Percentiles rank a stretch among this genome's conserved stretches.
Conservation (phyloP, 2,797 vertebrate species). For the Leptodactylus fallax region DNA sequence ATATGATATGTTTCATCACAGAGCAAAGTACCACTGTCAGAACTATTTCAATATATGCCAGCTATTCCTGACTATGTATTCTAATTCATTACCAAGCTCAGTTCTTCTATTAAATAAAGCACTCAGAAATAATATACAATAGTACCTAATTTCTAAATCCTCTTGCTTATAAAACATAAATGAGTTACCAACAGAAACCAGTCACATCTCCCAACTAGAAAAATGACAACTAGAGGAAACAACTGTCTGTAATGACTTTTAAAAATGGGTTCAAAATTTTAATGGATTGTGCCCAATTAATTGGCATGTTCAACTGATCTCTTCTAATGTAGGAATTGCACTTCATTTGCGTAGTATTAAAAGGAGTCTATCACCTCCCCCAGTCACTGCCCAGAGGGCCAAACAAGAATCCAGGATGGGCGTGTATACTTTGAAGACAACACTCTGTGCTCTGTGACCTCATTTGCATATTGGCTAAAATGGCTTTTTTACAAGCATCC, state of each 20-base stretch:
- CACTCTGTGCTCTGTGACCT: too few relatives aligned
- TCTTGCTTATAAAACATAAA: neutral
- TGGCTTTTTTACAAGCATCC: too few relatives aligned
- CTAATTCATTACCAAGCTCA: neutral
- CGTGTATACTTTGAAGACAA: too few relatives aligned
- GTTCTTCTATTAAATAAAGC: neutral
- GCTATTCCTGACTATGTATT: constrained; percentile 27
- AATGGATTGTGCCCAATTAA: too few relatives aligned
- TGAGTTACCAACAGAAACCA: neutral
- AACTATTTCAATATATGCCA: constrained; percentile 32
- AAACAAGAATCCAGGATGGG: too few relatives aligned
- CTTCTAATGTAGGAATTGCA: neutral
- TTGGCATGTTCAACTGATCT: neutral
- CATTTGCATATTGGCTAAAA: too few relatives aligned
- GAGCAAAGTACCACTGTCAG: constrained; percentile 43
- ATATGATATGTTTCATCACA: constrained; percentile 39
- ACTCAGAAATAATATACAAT: neutral
- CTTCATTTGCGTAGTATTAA: neutral
- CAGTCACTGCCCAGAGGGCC: too few relatives aligned
- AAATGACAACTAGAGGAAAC: neutral
- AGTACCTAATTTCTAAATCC: too few relatives aligned
- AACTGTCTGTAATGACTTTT: neutral
- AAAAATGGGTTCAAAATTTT: neutral
- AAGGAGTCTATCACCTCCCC: too few relatives aligned
- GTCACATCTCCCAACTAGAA: neutral